Percentiles rank a stretch among this genome's conserved stretches.
Evolutionary conservation across 2,888 invertebrate species (phyloP).

Genomic region (Nemapogon koenigi): DNA sequence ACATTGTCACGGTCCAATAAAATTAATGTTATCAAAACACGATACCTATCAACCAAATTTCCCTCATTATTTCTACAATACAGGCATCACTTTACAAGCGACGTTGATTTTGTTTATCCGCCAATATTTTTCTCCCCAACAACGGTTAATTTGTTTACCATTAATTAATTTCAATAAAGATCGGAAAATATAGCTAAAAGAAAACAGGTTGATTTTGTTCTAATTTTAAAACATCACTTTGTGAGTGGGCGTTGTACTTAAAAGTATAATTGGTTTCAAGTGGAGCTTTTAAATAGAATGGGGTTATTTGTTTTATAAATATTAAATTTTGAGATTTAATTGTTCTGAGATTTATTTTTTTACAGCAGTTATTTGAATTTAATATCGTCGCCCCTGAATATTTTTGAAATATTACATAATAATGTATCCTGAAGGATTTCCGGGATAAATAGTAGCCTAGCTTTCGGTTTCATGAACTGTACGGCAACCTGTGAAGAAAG

Average conservation of each 20-base stretch:
- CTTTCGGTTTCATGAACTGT: too few species aligned
- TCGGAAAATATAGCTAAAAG: too few species aligned
- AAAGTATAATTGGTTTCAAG: conserved; percentile 51
- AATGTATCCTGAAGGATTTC: not conserved
- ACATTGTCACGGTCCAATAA: too few species aligned
- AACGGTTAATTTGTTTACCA: conserved; percentile 32
- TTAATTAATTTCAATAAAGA: conserved; percentile 29
- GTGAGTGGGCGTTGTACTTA: conserved; percentile 21
- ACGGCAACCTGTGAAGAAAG: too few species aligned
- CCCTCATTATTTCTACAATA: too few species aligned
- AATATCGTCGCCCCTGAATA: not conserved
- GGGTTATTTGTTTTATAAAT: not conserved
- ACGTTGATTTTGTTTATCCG: conserved; percentile 2
- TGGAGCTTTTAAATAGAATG: conserved; percentile 26
- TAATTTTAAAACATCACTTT: not conserved
- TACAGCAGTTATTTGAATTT: not conserved
- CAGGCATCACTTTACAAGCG: too few species aligned
- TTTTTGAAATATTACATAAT: not conserved
- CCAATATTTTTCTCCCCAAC: not conserved
- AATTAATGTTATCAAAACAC: too few species aligned
- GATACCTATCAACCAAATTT: too few species aligned
- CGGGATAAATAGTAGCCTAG: too few species aligned
- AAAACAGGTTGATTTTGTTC: not conserved
- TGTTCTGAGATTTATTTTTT: not conserved
- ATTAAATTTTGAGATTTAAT: not conserved